Base-by-base conservation (phyloP, 2,888 invertebrate species). In the Atherix ibis region DNA sequence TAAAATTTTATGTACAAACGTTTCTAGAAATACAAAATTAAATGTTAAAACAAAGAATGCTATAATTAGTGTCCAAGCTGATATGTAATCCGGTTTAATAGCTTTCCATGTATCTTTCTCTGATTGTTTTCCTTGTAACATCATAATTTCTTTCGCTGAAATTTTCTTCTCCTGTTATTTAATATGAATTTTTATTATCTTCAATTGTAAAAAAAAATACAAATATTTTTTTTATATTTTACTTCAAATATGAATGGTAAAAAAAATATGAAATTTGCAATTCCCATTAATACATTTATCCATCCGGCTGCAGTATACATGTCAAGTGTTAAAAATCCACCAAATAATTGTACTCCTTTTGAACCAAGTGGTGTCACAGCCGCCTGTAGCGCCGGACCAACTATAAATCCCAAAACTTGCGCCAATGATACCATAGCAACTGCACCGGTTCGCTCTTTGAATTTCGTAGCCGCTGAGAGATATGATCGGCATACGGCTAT, bases 251-350 rank as follows among this genome's bases (percentile, higher is more conserved):
- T 65, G 44, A 67, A 68, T 1, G 87, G 87, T 48, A 83, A 60
- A 50, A 84, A 81, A 40, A 84, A 64, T 35, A 70, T 47, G 37
- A 84, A 68, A 62, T 85, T 87, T 28, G 76, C 38, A 5, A 78
- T 46, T 10, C 82, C 79, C 48, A 87, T 66, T 16, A 76, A 41
- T 3, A 79, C 82, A 56, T 85, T 85, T 47, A 83, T 73, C 85
- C 85, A 85, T 4, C 83, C 85, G 3, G 80, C 70, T 8, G 83
- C 81, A 1, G 87, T 85, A 63, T 80, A 88, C 87, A 88, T 87
- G 58, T 87, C 80, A 28, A 87, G 62, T 29, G 73, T 69, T 28
- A 82, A 52, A 27, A 53, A 54, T 6, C 70, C 61, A 38, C 56
- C 52, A n/a, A 69, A 53, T 19, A 73, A 40, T 40, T 57, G 52